These are phyloP conservation scores for Octomys mimax DNA, from an alignment of 2,797 vertebrate species.

Conservation along the genomic window DNA sequence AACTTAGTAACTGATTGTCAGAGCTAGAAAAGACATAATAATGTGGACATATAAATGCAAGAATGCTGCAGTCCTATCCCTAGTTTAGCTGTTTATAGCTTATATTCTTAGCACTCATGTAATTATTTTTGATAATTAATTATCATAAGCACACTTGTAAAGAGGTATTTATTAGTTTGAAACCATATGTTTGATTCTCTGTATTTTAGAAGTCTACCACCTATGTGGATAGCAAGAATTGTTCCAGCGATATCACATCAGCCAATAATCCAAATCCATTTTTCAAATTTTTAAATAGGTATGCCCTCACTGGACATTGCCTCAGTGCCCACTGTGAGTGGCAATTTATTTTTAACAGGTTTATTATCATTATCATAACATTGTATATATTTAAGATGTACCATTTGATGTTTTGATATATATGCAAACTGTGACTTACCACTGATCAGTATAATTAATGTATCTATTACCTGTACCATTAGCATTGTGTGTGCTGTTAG, in stretches of 20 bases:
- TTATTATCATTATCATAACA: conserved; percentile 5
- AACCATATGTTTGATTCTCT: not conserved
- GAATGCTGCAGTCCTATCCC: not conserved
- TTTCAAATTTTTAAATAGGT: not conserved
- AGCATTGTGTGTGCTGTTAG: not conserved
- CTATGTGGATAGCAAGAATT: not conserved
- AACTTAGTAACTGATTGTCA: conserved; percentile 40
- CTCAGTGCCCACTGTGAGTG: not conserved
- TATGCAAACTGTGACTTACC: not conserved
- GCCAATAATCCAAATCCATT: not conserved
- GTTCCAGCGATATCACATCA: not conserved
- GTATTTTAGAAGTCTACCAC: not conserved
- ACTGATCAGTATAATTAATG: not conserved
- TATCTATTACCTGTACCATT: not conserved
- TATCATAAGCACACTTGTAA: not conserved
- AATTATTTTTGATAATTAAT: conserved; percentile 54
- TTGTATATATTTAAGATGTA: not conserved
- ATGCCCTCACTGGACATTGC: not conserved
- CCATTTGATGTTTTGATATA: not conserved
- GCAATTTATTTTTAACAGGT: not conserved
- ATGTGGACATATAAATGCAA: conserved; percentile 29
- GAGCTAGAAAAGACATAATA: conserved; percentile 22
- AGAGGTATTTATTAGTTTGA: not conserved
- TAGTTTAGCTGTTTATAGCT: conserved; percentile 34
- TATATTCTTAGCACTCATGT: conserved; percentile 59